Base-by-base conservation (phyloP, 2,113 vertebrate genomes). In the Bungarus multicinctus region DNA sequence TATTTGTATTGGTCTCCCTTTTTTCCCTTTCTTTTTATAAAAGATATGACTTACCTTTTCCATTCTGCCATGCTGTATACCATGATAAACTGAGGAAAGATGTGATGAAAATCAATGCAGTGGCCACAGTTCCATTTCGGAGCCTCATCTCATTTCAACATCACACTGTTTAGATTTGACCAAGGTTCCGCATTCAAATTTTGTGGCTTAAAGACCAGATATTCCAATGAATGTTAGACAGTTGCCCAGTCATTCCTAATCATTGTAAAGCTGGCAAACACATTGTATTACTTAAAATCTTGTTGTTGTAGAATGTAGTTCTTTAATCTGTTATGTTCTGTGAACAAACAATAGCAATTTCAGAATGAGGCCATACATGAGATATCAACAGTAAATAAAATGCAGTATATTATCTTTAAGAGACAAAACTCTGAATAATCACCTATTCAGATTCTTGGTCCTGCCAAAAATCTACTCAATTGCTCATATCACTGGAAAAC, bases 91-190 rank as follows among this genome's bases (percentile, higher is more conserved):
- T 99, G 95, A 99, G 98, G 97, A 99, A 99, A 22, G 99, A 99
- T 87, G 99, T 99, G 97, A 99, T 98, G 97, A 99, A 99, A 91
- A 98, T 98, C 97, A 99, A 98, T 93, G 98, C 98, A 94, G 99
- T 99, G 98, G 99, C 99, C 96, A 99, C 98, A 99, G 99, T 99
- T 98, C 99, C 99, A 99, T 99, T 98, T 98, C 99, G 99, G 99
- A 99, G 99, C 99, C 99, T 99, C 99, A 99, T 99, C 98, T 99
- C 99, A 99, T 99, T 99, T 98, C 99, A 99, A 97, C 99, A 98
- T 98, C 98, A 98, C 98, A 98, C 90, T 97, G 97, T 97, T 96
- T 97, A 58, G 53, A 94, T 50, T 95, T 93, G 91, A 14, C 64
- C 93, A 93, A 95, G 2, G n/a, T 96, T 89, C 89, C 96, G 43